Evolutionary conservation across 2,113 vertebrate species (phyloP), one percentile per base, ranked within the genome.

Genomic region (Nothocercus nigrocapillus): DNA sequence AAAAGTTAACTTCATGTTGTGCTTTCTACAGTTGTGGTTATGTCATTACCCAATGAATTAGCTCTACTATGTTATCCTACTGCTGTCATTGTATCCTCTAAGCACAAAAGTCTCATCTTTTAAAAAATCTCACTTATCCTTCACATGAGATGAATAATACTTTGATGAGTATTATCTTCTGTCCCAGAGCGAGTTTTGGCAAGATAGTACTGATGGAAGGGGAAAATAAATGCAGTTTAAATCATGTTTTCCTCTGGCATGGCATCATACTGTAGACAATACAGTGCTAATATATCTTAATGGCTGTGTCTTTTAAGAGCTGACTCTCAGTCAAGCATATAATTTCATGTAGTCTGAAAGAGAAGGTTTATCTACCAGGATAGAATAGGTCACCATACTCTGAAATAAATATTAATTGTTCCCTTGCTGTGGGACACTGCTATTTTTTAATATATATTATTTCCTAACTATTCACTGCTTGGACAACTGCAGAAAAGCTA

Each of bases 221-320:
- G 72, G 34, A 95, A 85, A 91, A 93, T 42, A 95, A 92, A 86
- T 62, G 25, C 5, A 56, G 2, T 63, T 68, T 44, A 76, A 87
- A 86, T 82, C 36, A n/a, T 34, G 42, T 75, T 84, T 90, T 91
- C 47, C 5, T 94, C 75, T 85, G 56, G 47, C 13, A 40, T 10
- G 40, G 45, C 28, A 76, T 76, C 82, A 72, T 42, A 14, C 20
- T 75, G 56, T 42, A 85, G 69, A 74, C 40, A 91, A 66, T 32
- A 62, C 40, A 93, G 89, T n/a, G 25, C 38, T 92, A 88, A 90
- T 85, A 30, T 25, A 70, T 89, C 80, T 91, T 84, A 92, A 82
- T 47, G 69, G 36, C 30, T 87, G 38, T 74, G 59, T 40, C 47
- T 93, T 86, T 85, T 62, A 82, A 86, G 34, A 82, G 40, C 24